Conservation (phyloP, 2,888 invertebrate species). For the Trypoxylon attenuatum region DNA sequence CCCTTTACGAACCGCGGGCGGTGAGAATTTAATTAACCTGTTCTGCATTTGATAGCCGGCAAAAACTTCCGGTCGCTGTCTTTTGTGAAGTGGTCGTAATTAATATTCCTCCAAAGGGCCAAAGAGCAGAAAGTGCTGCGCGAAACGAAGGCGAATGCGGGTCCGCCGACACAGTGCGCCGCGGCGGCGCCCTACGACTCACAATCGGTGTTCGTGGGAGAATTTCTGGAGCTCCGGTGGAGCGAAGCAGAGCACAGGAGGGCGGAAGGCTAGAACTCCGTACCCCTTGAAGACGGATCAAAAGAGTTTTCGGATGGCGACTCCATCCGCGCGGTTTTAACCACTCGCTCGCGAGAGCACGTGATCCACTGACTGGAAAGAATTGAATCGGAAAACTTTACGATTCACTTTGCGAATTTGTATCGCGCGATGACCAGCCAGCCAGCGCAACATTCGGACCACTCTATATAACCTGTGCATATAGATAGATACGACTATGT, state of each 20-base stretch:
- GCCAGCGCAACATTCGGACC: too few species aligned
- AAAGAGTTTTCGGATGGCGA: slow-evolving; percentile 49
- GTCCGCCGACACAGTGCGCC: not conserved
- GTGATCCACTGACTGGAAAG: slow-evolving; percentile 9
- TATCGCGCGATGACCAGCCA: too few species aligned
- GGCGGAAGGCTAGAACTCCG: slow-evolving; percentile 11
- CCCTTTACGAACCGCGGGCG: slow-evolving; percentile 37
- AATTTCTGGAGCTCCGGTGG: slow-evolving; percentile 15
- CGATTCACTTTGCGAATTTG: too few species aligned
- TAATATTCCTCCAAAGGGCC: slow-evolving; percentile 56
- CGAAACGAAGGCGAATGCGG: slow-evolving; percentile 2
- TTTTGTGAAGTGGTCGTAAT: slow-evolving; percentile 60
- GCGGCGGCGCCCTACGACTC: too few species aligned
- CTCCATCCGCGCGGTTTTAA: slow-evolving; percentile 23
- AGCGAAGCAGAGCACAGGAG: not conserved
- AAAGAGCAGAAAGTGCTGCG: slow-evolving; percentile 23
- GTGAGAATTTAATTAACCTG: slow-evolving; percentile 70
- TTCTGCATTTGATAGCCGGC: slow-evolving; percentile 65
- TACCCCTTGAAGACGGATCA: slow-evolving; percentile 23
- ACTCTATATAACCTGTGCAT: too few species aligned
- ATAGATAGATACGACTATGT: too few species aligned
- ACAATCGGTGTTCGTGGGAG: slow-evolving; percentile 21
- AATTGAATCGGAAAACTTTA: slow-evolving; percentile 43
- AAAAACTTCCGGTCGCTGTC: slow-evolving; percentile 57
- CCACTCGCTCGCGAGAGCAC: too few species aligned